Conservation (phyloP, 2,888 invertebrate species). For the Cosmorhoe ocellata region DNA sequence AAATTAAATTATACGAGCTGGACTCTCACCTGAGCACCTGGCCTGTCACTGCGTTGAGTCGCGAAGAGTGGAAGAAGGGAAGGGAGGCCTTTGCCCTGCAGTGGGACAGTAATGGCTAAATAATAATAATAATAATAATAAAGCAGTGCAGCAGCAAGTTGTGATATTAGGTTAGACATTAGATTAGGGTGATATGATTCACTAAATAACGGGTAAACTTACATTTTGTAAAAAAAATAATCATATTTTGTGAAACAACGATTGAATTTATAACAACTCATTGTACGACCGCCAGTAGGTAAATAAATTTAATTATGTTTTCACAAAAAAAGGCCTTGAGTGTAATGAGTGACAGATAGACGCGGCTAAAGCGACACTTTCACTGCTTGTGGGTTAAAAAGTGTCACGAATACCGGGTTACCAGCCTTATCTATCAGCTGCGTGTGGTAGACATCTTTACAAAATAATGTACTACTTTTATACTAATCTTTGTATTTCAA, state of each 20-base stretch:
- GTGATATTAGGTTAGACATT: no score
- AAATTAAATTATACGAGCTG: no score
- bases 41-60: no score
- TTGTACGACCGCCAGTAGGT: constrained; percentile 1
- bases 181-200: no score
- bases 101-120: no score
- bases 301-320: constrained; percentile 10
- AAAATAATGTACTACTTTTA: no score
- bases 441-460: not conserved
- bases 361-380: constrained; percentile 62
- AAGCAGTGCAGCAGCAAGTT: no score
- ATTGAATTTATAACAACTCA: constrained; percentile 1
- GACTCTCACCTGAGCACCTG: no score
- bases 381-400: constrained; percentile 63
- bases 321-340: constrained; percentile 17
- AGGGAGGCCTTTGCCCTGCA: no score
- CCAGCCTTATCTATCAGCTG: constrained; percentile 4
- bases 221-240: not conserved
- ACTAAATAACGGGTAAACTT: not conserved
- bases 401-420: constrained; percentile 17
- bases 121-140: no score
- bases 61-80: no score
- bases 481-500: no score
- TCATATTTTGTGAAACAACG: not conserved
- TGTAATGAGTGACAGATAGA: constrained; percentile 47